phyloP scores from a whole-genome alignment of 2,113 vertebrate species.

The Brienomyrus longianalis region DNA sequence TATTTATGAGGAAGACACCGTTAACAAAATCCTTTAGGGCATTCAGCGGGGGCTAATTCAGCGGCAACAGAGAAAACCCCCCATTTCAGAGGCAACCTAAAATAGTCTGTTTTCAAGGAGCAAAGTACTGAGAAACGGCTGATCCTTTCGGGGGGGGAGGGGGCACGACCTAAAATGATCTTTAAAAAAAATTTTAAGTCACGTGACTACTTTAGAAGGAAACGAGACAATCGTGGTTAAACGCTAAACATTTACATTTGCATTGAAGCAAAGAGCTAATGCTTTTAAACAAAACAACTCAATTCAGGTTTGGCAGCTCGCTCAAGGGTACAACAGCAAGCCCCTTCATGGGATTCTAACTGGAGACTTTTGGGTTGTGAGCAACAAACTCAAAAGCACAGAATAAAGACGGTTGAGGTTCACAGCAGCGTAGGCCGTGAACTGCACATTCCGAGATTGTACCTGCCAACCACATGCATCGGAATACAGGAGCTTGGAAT shows the following conservation, averaged over 20 bases:
- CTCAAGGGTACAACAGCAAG: background rate
- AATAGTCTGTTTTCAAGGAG: background rate
- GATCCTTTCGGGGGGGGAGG: background rate
- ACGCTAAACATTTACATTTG: background rate
- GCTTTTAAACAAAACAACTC: background rate
- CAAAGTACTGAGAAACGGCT: background rate
- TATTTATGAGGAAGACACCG: background rate
- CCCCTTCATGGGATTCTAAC: background rate
- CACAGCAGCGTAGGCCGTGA: background rate
- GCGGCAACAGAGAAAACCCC: background rate
- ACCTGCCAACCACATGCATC: slow-evolving; percentile 6
- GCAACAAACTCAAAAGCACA: background rate
- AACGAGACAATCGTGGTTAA: background rate
- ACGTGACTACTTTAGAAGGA: background rate
- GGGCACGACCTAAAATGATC: background rate
- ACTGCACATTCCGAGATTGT: background rate
- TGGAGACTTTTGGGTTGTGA: background rate
- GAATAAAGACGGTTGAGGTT: background rate
- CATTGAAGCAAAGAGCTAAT: background rate
- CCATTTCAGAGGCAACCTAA: background rate
- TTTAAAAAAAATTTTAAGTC: background rate
- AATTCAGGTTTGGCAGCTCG: background rate
- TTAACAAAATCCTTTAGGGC: background rate
- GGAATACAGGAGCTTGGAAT: background rate
- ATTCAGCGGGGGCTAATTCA: background rate